Conservation (phyloP, 2,797 vertebrate genomes). For the Phylloscopus collybita region DNA sequence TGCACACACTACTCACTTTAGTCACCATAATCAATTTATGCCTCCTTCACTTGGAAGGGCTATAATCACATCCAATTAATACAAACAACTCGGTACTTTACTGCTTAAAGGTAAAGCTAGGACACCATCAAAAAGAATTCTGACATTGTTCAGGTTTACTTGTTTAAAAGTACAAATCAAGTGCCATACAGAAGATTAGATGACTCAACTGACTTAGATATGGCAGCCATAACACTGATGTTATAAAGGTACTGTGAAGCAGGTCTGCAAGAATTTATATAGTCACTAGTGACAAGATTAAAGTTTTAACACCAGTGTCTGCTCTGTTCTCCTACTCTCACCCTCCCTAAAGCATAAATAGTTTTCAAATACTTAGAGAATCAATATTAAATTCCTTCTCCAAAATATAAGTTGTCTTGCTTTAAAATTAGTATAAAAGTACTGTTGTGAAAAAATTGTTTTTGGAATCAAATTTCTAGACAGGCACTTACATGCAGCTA, state of each 20-base stretch:
- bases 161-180: neutral
- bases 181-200: neutral
- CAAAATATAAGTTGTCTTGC: neutral
- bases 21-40: neutral
- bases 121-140: neutral
- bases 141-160: neutral
- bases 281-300: neutral
- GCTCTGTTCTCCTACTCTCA: neutral
- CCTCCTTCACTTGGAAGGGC: neutral
- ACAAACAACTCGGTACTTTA: neutral
- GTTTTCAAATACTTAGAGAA: neutral
- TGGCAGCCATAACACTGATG: neutral
- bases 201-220: neutral
- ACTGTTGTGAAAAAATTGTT: neutral
- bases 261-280: neutral
- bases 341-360: neutral
- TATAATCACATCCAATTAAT: neutral
- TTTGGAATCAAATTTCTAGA: neutral
- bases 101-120: neutral
- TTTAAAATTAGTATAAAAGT: neutral
- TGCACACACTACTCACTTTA: neutral
- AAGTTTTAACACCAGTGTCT: neutral
- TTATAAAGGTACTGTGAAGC: neutral
- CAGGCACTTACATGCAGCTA: neutral
- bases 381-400: neutral